Percentiles rank a stretch among this genome's conserved stretches.
These are phyloP conservation scores for Gymnoscopelus microlampas DNA, from an alignment of 2,797 vertebrate genomes.

Conservation along the genomic window DNA sequence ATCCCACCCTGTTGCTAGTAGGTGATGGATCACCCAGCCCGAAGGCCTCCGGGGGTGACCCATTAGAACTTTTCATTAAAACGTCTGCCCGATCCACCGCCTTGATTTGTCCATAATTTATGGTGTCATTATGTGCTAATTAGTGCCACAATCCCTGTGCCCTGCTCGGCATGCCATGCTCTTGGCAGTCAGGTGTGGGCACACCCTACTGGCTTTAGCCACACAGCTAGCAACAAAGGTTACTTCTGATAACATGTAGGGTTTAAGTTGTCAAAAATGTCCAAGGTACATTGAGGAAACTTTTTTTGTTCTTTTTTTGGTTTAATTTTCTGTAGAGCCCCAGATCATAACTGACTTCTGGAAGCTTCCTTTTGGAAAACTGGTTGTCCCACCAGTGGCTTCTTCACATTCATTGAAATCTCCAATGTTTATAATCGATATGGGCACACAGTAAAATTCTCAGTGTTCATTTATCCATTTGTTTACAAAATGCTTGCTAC, in stretches of 20 bases:
- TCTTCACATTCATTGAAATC: too few species aligned
- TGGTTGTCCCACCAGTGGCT: too few species aligned
- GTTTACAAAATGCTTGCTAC: too few species aligned
- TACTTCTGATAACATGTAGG: constrained; percentile 2
- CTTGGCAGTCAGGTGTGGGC: constrained; percentile 61
- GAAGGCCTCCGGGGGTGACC: constrained; percentile 79
- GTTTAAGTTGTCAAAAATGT: not conserved
- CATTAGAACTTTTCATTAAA: constrained; percentile 89
- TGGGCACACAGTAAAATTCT: too few species aligned
- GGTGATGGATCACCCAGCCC: constrained; percentile 71
- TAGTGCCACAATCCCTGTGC: constrained; percentile 84
- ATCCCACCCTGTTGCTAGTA: constrained; percentile 56
- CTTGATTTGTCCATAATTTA: constrained; percentile 93
- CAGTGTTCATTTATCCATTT: too few species aligned
- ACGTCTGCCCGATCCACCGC: constrained; percentile 85
- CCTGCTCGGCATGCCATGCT: constrained; percentile 56
- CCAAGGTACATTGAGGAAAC: too few species aligned
- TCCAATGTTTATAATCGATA: too few species aligned
- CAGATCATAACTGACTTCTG: too few species aligned
- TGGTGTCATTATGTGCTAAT: constrained; percentile 93
- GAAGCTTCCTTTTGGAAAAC: too few species aligned
- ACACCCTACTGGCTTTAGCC: constrained; percentile 52
- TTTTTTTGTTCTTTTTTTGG: too few species aligned
- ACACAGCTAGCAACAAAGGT: constrained; percentile 22
- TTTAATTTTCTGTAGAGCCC: too few species aligned